Evolutionary conservation across 2,797 vertebrate species (phyloP).

Genomic region (Jordanella pulchra): DNA sequence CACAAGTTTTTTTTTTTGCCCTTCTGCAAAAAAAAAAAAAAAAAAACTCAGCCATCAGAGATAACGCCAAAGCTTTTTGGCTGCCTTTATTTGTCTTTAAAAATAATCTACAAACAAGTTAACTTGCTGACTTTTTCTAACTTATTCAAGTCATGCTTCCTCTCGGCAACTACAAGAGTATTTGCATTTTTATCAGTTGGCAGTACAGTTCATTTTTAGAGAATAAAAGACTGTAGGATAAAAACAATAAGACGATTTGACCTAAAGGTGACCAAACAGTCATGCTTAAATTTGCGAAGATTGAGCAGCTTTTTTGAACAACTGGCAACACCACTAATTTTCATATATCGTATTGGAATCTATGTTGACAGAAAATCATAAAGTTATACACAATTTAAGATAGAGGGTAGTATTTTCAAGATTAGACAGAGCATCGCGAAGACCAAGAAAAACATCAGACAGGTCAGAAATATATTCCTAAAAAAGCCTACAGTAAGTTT

Average conservation of each 20-base stretch:
- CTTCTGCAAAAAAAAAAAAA: slow-evolving; percentile 16
- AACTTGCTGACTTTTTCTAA: slow-evolving; percentile 18
- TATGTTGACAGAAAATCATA: no score
- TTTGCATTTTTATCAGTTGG: slow-evolving; percentile 16
- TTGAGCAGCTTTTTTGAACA: no score
- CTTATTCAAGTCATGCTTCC: slow-evolving; percentile 28
- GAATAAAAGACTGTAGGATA: slow-evolving; percentile 9
- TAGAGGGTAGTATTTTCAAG: no score
- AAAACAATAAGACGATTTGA: slow-evolving; percentile 1
- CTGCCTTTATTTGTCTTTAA: slow-evolving; percentile 41
- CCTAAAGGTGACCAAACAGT: background rate
- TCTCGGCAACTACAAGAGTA: slow-evolving; percentile 4
- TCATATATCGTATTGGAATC: background rate
- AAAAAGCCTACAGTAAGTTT: background rate
- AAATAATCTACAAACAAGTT: slow-evolving; percentile 28
- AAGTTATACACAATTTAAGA: no score
- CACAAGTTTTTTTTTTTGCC: slow-evolving; percentile 9
- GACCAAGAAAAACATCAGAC: background rate
- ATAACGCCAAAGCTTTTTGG: slow-evolving; percentile 25
- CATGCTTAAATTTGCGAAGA: background rate
- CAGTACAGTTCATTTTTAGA: slow-evolving; percentile 4
- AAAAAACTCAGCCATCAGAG: slow-evolving; percentile 15
- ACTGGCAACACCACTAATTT: background rate
- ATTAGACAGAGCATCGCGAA: background rate
- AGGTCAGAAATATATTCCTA: background rate